Evolutionary conservation across 2,797 vertebrate species (phyloP).

Genomic region (Adrianichthys oophorus): DNA sequence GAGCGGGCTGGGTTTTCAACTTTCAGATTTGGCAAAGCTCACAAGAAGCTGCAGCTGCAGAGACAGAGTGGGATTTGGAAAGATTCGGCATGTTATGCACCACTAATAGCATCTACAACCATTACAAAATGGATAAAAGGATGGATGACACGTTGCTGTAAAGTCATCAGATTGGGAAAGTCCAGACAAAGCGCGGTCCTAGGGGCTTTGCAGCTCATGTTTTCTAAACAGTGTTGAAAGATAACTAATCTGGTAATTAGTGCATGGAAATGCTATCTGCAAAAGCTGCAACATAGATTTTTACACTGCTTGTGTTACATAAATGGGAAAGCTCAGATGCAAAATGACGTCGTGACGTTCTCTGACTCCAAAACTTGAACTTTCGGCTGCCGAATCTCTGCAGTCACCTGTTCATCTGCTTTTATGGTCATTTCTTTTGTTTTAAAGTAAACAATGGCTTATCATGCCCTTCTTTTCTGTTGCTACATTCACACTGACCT

Average conservation of each 20-base stretch:
- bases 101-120: constrained; percentile 12
- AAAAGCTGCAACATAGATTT: constrained; percentile 53
- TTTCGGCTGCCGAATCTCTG: constrained; percentile 14
- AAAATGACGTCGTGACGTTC: constrained; percentile 38
- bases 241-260: constrained; percentile 37
- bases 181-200: constrained; percentile 11
- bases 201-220: constrained; percentile 37
- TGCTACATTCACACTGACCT: constrained; percentile 5
- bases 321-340: constrained; percentile 27
- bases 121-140: constrained; percentile 18
- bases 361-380: constrained; percentile 33
- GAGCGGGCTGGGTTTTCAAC: constrained; percentile 17
- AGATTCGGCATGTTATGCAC: constrained; percentile 9
- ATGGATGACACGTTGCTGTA: constrained; percentile 7
- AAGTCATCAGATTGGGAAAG: constrained; percentile 22
- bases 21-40: constrained; percentile 7
- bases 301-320: constrained; percentile 32
- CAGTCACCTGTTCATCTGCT: constrained; percentile 8
- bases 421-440: background rate
- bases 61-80: constrained; percentile 17
- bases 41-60: constrained; percentile 9
- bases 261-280: constrained; percentile 33
- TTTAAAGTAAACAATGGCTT: background rate
- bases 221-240: constrained; percentile 48
- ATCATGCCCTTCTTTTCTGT: background rate